phyloP scores from a whole-genome alignment of 2,888 invertebrate genomes.

The Bombyx huttoni region DNA sequence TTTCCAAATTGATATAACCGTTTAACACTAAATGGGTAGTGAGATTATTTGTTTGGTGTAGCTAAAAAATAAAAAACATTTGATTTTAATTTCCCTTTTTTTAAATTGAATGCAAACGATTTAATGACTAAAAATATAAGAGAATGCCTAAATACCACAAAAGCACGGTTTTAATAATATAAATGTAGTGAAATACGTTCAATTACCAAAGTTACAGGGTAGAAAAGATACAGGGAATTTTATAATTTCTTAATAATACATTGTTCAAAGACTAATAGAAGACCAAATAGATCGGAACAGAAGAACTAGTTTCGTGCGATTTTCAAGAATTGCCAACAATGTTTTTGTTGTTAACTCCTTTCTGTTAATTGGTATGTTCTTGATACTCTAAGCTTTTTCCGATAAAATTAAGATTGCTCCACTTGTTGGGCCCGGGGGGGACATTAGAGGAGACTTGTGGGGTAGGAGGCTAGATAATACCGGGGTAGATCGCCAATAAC shows the following conservation, averaged over 20 bases:
- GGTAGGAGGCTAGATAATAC: conserved; percentile 46
- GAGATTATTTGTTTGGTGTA: too few species aligned
- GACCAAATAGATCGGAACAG: neutral
- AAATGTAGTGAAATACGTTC: too few species aligned
- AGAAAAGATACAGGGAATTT: neutral
- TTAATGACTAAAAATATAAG: too few species aligned
- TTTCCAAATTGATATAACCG: too few species aligned
- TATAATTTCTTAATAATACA: neutral
- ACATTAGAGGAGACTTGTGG: conserved; percentile 18
- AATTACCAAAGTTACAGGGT: too few species aligned
- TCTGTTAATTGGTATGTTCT: conserved; percentile 59
- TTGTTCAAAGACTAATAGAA: neutral
- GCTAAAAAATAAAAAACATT: too few species aligned
- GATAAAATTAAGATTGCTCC: conserved; percentile 58
- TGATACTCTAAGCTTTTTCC: conserved; percentile 57
- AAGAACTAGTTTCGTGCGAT: neutral
- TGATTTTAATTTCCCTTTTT: too few species aligned
- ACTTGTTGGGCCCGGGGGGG: conserved; percentile 40
- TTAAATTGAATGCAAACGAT: too few species aligned
- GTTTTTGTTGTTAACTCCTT: conserved; percentile 28
- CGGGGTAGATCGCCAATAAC: conserved; percentile 68
- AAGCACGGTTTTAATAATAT: too few species aligned
- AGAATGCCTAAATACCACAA: too few species aligned
- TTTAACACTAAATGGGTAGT: too few species aligned
- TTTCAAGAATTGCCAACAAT: neutral